phyloP scores from a whole-genome alignment of 1,140 invertebrate species.

The Prorops nasuta region DNA sequence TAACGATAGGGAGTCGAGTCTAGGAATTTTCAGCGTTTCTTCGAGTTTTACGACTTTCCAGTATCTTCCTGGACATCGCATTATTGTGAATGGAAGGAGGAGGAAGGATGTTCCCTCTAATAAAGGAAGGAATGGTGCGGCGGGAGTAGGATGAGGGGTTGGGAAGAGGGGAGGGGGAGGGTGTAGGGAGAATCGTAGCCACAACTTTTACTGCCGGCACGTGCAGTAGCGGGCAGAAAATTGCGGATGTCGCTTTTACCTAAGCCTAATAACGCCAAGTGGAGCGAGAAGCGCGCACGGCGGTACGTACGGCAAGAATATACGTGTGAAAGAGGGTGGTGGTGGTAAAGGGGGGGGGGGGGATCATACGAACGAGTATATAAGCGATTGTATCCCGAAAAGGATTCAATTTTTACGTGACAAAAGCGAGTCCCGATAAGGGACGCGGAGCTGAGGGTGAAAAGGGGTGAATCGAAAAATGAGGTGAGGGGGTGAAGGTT shows the following conservation, averaged over 20 bases:
- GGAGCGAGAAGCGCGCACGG: constrained; percentile 1
- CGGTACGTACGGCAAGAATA: too few relatives aligned
- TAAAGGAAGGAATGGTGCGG: too few relatives aligned
- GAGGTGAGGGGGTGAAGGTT: constrained; percentile 7
- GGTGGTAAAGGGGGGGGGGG: background rate
- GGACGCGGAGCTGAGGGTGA: too few relatives aligned
- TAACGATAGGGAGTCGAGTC: too few relatives aligned
- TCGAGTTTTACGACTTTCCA: too few relatives aligned
- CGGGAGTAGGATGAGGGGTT: too few relatives aligned
- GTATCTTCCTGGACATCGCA: too few relatives aligned
- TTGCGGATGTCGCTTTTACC: constrained; percentile 14
- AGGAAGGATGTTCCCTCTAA: too few relatives aligned
- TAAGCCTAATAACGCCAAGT: constrained; percentile 11
- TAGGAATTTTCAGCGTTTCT: too few relatives aligned
- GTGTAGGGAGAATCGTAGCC: background rate
- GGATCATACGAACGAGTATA: background rate
- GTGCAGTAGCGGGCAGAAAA: constrained; percentile 15
- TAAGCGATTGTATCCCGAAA: constrained; percentile 5
- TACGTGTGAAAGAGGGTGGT: background rate
- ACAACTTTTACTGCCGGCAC: constrained; percentile 11
- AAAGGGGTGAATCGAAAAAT: too few relatives aligned
- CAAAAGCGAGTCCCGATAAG: constrained; percentile 29
- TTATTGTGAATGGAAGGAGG: too few relatives aligned
- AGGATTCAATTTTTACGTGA: constrained; percentile 34
- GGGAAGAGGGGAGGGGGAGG: background rate